Evolutionary conservation across 1,140 invertebrate species (phyloP), one percentile per base, ranked within the genome.

Genomic region (Ostrea denselamellosa): DNA sequence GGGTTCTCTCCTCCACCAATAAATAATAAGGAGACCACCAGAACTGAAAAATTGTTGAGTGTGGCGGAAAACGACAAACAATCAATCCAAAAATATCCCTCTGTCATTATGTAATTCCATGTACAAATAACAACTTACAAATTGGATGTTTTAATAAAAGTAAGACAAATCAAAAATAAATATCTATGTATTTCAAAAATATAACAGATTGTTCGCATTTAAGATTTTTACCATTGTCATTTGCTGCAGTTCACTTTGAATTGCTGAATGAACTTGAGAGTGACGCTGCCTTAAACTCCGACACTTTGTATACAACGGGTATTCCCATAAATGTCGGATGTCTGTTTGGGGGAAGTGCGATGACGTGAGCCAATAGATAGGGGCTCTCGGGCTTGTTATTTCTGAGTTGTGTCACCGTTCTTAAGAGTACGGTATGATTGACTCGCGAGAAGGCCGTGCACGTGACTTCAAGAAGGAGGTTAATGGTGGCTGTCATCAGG

Each of bases 251-350:
- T 62, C n/a, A 62, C 56, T 62, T 62, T 17, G 56, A 14, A 5
- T 62, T 62, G 56, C 56, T 62, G 14, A 62, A 62, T 17, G 17
- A 62, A 62, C 56, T 62, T 19, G 56, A 62, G 5, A 62, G 56
- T 7, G 68, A 34, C 9, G 68, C 25, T 34, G 22, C 68, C 68
- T 25, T 77, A 5, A 77, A 77, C 8, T 77, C 68, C 10, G 68
- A 77, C 44, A 89, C 54, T 14, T 83, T 53, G 85, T 89, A 89
- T 7, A 89, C 83, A 4, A 89, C 71, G 0, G 88, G 86, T 25
- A 89, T 54, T 62, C 88, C 88, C 88, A 89, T 89, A 65, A 85
- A 89, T 8, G 84, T 84, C 71, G 44, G 62, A 14, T 62, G 86
- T 68, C 83, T 87, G 14, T 44, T 85, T 19, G 44, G 62, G 62